phyloP scores from a whole-genome alignment of 2,113 vertebrate species.

The Thunnus thynnus region DNA sequence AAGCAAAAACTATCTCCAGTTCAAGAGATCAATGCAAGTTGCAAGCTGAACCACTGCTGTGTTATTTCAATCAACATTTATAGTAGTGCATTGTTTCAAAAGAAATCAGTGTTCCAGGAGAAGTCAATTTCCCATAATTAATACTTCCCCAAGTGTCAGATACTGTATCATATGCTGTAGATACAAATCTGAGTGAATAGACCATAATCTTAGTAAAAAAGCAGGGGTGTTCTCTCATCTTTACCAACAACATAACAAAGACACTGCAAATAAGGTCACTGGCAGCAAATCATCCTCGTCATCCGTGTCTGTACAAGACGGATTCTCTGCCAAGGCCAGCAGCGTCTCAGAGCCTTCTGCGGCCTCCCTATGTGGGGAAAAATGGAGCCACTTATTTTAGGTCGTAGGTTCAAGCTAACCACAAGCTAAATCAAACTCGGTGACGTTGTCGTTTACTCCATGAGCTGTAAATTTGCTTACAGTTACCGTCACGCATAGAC shows the following conservation, averaged over 20 bases:
- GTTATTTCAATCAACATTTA: no score
- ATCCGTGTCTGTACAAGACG: conserved; percentile 5
- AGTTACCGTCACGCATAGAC: conserved; percentile 23
- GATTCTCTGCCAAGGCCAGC: conserved; percentile 30
- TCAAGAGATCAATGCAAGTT: no score
- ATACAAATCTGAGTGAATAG: neutral
- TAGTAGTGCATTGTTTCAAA: no score
- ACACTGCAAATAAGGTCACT: conserved; percentile 8
- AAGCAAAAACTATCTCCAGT: neutral
- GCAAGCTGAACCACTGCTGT: no score
- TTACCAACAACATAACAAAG: conserved; percentile 3
- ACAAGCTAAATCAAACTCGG: conserved; percentile 53
- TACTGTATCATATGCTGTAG: no score
- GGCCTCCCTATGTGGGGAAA: conserved; percentile 40
- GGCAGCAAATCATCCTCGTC: conserved; percentile 3
- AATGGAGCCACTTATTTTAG: conserved; percentile 57
- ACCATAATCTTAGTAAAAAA: neutral
- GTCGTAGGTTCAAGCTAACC: conserved; percentile 56
- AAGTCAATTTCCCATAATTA: no score
- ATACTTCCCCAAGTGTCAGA: neutral
- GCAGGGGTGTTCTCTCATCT: neutral
- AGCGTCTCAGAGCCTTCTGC: conserved; percentile 2
- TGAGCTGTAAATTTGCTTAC: conserved; percentile 30
- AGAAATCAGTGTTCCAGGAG: no score
- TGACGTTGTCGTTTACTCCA: conserved; percentile 18